Evolutionary conservation across 2,888 invertebrate species (phyloP), one percentile per base, ranked within the genome.

Genomic region (Villa cingulata): DNA sequence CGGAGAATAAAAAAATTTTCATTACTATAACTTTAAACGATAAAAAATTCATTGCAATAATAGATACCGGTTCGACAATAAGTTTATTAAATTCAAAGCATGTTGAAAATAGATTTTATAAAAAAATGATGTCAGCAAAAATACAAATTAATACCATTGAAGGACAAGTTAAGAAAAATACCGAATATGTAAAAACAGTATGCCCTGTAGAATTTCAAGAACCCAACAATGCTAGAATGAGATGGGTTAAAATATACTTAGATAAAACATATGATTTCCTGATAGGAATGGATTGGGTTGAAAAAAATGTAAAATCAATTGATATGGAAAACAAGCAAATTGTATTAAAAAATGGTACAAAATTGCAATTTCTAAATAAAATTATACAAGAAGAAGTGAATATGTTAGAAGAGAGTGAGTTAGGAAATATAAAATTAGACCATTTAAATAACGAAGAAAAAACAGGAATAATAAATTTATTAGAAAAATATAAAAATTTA

Each of bases 401-500:
- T 42, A 19, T 42, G 16, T 42, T 50, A 38, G 45, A 50, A 19
- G 32, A 17, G 37, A 37, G 50, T 14, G 40, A 43, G 16, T 6
- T 49, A 5, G 15, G 19, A 43, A 49, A 48, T 34, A 40, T 49
- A 9, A 18, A 46, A 39, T 23, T 46, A 17, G 49, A 48, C 41
- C 46, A 50, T 48, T 39, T 48, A 20, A 48, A 48, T 43, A 2
- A 18, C n/a, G 29, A 32, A 20, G 48, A 48, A 36, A 45, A 40
- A 41, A 15, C 6, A 10, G 29, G 3, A 1, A 37, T 48, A 41
- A 16, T 32, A 42, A 45, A 49, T 18, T 16, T 49, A 15, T 16
- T 46, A 20, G 36, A 43, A 36, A 49, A 42, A 45, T 48, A 45
- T 17, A 37, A 19, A 14, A 48, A 23, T 23, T 23, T 23, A 6